Conservation (phyloP, 1,140 invertebrate species). For the Penaeus indicus region DNA sequence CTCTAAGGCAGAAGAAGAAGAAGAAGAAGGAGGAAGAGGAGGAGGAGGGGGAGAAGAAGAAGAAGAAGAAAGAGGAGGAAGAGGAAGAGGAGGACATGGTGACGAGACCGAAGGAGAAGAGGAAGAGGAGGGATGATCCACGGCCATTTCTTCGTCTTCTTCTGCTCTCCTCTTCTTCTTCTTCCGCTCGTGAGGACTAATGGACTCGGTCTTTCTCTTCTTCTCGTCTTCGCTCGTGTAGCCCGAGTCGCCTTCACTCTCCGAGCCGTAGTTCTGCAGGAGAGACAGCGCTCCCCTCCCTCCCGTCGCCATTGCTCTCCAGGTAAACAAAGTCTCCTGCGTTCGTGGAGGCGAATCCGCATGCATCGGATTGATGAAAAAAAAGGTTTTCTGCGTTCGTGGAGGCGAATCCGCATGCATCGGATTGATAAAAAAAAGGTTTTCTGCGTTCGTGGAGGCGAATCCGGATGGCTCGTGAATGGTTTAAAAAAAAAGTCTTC, state of each 20-base stretch:
- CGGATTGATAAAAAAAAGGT: no score
- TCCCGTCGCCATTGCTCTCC: conserved; percentile 33
- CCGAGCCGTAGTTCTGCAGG: conserved; percentile 46
- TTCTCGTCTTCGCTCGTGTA: conserved; percentile 65
- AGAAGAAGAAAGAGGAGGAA: neutral
- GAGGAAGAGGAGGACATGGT: neutral
- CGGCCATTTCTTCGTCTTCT: conserved; percentile 52
- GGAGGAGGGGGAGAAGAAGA: neutral
- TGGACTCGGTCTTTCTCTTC: conserved; percentile 55
- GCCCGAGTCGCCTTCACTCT: conserved; percentile 63
- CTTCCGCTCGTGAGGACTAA: conserved; percentile 45
- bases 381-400: neutral
- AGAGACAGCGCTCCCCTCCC: conserved; percentile 45
- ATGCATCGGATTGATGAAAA: neutral
- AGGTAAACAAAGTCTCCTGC: conserved; percentile 44
- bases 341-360: no score
- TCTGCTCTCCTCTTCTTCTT: conserved; percentile 48
- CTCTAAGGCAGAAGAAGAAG: no score
- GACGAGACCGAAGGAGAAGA: neutral
- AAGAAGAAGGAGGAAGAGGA: neutral
- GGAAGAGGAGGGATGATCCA: conserved; percentile 39
- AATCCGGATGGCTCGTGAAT: no score
- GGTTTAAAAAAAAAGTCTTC: no score
- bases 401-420: neutral
- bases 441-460: no score